A percentile compares a stretch with the other conserved stretches of the same genome.
phyloP scores from a whole-genome alignment of 1,140 invertebrate genomes.

The Idris sp. region DNA sequence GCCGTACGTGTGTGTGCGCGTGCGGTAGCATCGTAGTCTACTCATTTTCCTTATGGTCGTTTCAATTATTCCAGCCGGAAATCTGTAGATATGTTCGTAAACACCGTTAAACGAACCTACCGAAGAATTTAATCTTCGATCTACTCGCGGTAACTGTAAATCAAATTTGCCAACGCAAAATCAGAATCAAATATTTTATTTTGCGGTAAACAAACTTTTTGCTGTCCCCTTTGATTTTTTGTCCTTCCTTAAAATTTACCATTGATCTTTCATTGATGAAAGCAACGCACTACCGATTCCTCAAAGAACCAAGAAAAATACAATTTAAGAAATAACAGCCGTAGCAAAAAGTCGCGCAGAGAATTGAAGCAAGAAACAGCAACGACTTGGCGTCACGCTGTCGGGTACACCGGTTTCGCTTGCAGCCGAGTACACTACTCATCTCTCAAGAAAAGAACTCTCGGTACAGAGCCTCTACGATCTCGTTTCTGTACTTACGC shows the following conservation, averaged over 20 bases:
- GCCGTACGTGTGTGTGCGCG: slow-evolving; percentile 15
- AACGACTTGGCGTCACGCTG: slow-evolving; percentile 75
- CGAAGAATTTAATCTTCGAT: slow-evolving; percentile 15
- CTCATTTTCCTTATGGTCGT: slow-evolving; percentile 49
- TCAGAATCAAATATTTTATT: no score
- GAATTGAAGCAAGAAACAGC: slow-evolving; percentile 62
- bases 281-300: no score
- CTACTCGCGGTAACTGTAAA: slow-evolving; percentile 16
- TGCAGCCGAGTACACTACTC: slow-evolving; percentile 56
- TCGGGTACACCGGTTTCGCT: slow-evolving; percentile 77
- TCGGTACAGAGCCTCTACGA: slow-evolving; percentile 10
- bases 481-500: slow-evolving; percentile 25
- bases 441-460: slow-evolving; percentile 16
- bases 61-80: slow-evolving; percentile 54
- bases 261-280: no score
- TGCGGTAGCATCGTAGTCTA: slow-evolving; percentile 14
- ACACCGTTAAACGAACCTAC: slow-evolving; percentile 30
- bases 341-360: slow-evolving; percentile 43
- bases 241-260: no score
- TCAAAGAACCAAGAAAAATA: slow-evolving; percentile 15
- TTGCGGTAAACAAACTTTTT: no score
- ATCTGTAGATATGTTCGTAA: slow-evolving; percentile 25
- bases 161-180: no score
- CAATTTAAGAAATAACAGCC: slow-evolving; percentile 19
- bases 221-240: no score